A percentile compares a stretch with the other conserved stretches of the same genome.
These are phyloP conservation scores for Colius striatus DNA, from an alignment of 2,113 vertebrate species.

Conservation along the genomic window DNA sequence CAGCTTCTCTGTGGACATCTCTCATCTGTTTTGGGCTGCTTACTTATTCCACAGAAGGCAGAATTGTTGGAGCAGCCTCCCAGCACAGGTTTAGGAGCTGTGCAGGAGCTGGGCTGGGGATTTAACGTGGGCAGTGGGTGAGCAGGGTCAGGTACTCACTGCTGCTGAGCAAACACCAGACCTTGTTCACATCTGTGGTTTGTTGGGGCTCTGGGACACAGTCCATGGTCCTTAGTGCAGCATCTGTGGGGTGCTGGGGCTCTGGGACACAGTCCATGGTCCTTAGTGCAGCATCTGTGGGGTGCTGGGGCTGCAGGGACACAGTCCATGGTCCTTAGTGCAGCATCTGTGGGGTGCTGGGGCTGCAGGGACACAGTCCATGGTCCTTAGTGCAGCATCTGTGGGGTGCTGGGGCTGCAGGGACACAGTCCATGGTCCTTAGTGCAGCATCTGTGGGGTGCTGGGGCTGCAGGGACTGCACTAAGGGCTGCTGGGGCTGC, in stretches of 20 bases:
- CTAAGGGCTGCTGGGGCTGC: too few relatives aligned
- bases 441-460: too few relatives aligned
- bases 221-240: not conserved
- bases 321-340: too few relatives aligned
- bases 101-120: rapidly evolving
- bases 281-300: rapidly evolving
- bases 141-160: not conserved
- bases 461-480: too few relatives aligned
- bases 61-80: not conserved
- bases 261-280: not conserved
- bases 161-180: not conserved
- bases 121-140: not conserved
- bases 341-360: too few relatives aligned
- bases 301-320: too few relatives aligned
- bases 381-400: too few relatives aligned
- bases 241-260: not conserved
- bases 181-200: not conserved
- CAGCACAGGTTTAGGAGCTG: not conserved
- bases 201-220: not conserved
- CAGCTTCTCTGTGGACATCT: slow-evolving; percentile 16
- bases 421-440: too few relatives aligned
- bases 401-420: too few relatives aligned
- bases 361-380: too few relatives aligned
- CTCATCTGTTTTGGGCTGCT: not conserved
- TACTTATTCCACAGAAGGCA: slow-evolving; percentile 1